phyloP scores from a whole-genome alignment of 2,797 vertebrate species.

The Spinibarbus caldwelli region DNA sequence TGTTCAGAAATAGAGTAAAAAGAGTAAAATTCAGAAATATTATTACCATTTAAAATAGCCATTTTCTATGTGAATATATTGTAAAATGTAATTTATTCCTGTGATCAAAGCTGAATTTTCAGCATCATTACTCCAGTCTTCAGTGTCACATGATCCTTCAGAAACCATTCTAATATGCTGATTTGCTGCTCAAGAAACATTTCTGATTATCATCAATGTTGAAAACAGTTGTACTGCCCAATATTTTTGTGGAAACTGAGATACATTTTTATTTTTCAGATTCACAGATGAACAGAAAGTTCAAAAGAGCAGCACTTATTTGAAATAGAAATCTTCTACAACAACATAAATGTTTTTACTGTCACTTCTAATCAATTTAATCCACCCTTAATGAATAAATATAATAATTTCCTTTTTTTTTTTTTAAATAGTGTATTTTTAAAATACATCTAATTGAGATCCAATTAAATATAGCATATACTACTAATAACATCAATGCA shows the following conservation, averaged over 20 bases:
- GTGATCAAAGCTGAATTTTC: background rate
- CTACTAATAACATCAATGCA: background rate
- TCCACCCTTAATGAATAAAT: no score
- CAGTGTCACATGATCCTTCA: background rate
- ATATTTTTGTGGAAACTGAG: no score
- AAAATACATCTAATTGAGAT: no score
- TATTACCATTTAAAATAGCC: fast-evolving
- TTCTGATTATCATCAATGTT: background rate
- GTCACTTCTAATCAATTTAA: background rate
- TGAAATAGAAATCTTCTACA: background rate
- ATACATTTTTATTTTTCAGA: background rate
- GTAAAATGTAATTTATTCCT: background rate
- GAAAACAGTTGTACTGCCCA: no score
- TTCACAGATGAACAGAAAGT: background rate
- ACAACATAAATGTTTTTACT: background rate
- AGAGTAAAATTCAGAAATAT: background rate
- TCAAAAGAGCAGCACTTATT: background rate
- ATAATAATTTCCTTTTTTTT: no score
- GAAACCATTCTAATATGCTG: background rate
- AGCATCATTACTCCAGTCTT: background rate
- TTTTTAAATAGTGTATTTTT: no score
- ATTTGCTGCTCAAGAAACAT: background rate
- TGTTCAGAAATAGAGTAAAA: background rate
- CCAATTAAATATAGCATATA: background rate
- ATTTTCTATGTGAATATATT: background rate